phyloP scores from a whole-genome alignment of 92 coral and sea anemone genomes.

The Chrysogorgia sp. region DNA sequence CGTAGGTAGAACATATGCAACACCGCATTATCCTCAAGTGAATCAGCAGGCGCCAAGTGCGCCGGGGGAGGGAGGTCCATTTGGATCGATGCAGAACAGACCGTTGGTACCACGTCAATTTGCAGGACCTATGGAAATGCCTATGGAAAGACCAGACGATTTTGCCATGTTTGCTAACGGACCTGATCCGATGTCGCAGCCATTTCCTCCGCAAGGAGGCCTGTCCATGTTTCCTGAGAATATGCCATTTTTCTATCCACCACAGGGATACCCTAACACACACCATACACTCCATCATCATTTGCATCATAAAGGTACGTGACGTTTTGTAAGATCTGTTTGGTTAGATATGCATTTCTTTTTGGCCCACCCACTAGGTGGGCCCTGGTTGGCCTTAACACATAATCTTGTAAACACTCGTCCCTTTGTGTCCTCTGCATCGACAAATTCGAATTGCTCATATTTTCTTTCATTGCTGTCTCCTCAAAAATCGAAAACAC shows the following conservation, averaged over 20 bases:
- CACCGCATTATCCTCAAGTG: not conserved
- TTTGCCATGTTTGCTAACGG: not conserved
- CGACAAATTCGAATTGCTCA: too few species aligned
- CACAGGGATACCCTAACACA: not conserved
- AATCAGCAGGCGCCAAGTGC: not conserved
- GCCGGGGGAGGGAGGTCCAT: not conserved
- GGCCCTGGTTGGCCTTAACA: too few species aligned
- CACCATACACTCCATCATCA: conserved; percentile 14
- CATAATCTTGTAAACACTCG: too few species aligned
- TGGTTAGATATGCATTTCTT: too few species aligned
- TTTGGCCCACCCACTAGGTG: too few species aligned
- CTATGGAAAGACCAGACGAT: not conserved
- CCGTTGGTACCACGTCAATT: conserved; percentile 1
- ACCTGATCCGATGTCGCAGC: not conserved
- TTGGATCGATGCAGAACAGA: not conserved
- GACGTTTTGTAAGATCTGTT: not conserved
- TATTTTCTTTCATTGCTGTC: too few species aligned
- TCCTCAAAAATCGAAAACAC: too few species aligned
- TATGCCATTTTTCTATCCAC: conserved; percentile 1
- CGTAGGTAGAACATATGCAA: not conserved
- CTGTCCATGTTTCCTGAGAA: conserved; percentile 4
- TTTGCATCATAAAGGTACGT: conserved; percentile 35
- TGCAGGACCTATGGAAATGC: not conserved
- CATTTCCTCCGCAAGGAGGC: conserved; percentile 14
- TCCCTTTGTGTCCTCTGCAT: too few species aligned